Evolutionary conservation across 2,888 invertebrate genomes (phyloP).

Genomic region (Idaea biselata): DNA sequence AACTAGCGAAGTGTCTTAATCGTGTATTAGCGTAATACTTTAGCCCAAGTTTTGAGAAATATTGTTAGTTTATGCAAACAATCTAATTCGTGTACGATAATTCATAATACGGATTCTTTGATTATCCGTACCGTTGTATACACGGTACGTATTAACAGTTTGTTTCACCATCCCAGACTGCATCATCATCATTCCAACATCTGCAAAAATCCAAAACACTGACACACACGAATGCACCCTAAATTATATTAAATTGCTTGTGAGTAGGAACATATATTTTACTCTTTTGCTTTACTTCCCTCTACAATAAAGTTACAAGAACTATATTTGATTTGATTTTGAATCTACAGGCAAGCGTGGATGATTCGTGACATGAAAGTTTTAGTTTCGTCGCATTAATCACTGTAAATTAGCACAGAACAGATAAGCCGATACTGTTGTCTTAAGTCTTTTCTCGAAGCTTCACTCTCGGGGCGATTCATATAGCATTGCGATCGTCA

Average conservation of each 20-base stretch:
- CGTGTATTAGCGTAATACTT: constrained; percentile 73
- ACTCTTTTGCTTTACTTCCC: constrained; percentile 13
- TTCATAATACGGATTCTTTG: constrained; percentile 63
- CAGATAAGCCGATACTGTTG: constrained; percentile 70
- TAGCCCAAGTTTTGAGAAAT: constrained; percentile 68
- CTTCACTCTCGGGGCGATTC: constrained; percentile 62
- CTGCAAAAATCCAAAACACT: constrained; percentile 88
- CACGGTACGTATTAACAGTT: constrained; percentile 88
- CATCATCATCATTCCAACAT: constrained; percentile 98
- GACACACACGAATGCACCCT: constrained; percentile 72
- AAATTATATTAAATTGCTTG: constrained; percentile 41
- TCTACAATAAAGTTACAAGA: neutral
- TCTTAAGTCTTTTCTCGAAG: constrained; percentile 72
- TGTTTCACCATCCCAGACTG: constrained; percentile 97
- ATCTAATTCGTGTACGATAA: constrained; percentile 74
- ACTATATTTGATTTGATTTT: constrained; percentile 40
- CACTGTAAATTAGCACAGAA: constrained; percentile 66
- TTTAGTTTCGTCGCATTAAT: constrained; percentile 57
- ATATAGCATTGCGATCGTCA: constrained; percentile 57
- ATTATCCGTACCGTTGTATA: constrained; percentile 90
- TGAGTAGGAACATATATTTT: constrained; percentile 40
- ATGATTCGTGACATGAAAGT: constrained; percentile 64
- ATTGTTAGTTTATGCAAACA: constrained; percentile 78
- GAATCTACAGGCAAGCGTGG: constrained; percentile 58
- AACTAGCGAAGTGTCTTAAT: constrained; percentile 72